Evolutionary conservation across 2,888 invertebrate genomes (phyloP), one percentile per base, ranked within the genome.

Genomic region (Hypsopygia costalis): DNA sequence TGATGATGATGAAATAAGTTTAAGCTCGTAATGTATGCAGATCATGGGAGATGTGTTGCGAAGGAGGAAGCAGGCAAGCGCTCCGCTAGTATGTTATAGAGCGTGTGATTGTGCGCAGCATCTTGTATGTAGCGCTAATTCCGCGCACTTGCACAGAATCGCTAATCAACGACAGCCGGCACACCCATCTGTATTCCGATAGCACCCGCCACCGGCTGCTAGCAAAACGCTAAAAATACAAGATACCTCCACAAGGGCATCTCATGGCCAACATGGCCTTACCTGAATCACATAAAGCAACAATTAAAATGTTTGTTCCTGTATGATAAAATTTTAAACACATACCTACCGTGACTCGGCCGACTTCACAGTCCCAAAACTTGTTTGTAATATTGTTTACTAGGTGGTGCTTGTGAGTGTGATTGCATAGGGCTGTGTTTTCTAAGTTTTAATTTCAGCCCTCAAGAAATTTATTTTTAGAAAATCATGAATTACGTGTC

Each of bases 151-250:
- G 70, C 58, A 49, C 62, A 55, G 87, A 82, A 86, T 87, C 52
- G 64, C 61, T 86, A 86, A 86, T 83, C 63, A 62, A 46, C 40
- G 29, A 43, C 47, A 52, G 51, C 57, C 54, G 58, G 50, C 48
- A 33, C 47, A 33, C 46, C 60, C 58, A 86, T 86, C 85, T 81
- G 83, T 85, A 86, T 86, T 78, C 86, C 57, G 61, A 46, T 49
- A 52, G 63, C 76, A 68, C 52, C 41, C 54, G 43, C 53, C 44
- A 54, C 53, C 62, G 52, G 57, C 62, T 58, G 62, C 67, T 70
- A 74, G 69, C 72, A 78, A 80, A 82, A 74, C 81, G 82, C 83
- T 86, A 85, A 86, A 87, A 85, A 86, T 86, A 85, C 69, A 62
- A 75, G 64, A 68, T 65, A 62, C 55, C 55, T 57, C 58, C 54